A percentile compares a stretch with the other conserved stretches of the same genome.
phyloP scores from a whole-genome alignment of 2,888 invertebrate species.

The Oligia latruncula region DNA sequence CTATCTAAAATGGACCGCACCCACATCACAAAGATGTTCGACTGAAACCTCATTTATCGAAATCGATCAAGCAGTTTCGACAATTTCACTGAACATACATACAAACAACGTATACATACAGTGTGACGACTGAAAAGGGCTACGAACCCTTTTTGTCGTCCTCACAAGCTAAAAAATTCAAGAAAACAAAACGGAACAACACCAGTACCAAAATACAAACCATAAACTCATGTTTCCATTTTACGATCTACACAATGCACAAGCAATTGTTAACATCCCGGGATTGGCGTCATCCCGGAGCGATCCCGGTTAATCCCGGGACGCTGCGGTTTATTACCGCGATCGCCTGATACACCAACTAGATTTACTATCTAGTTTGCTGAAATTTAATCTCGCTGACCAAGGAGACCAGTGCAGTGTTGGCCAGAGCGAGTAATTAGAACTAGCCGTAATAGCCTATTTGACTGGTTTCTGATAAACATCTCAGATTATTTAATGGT shows the following conservation, averaged over 20 bases:
- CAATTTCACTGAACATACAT: conserved; percentile 18
- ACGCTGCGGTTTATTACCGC: conserved; percentile 74
- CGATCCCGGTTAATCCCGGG: conserved; percentile 74
- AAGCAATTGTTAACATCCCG: conserved; percentile 76
- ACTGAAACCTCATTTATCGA: conserved; percentile 49
- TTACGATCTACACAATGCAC: conserved; percentile 75
- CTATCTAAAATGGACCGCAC: conserved; percentile 27
- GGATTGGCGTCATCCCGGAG: conserved; percentile 66
- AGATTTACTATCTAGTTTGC: conserved; percentile 64
- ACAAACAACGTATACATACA: neutral
- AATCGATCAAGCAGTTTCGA: conserved; percentile 49
- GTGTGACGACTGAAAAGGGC: neutral
- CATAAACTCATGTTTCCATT: conserved; percentile 70
- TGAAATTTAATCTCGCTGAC: conserved; percentile 58
- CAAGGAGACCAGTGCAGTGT: conserved; percentile 42
- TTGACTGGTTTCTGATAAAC: too few relatives aligned
- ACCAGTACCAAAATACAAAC: conserved; percentile 52
- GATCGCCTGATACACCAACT: conserved; percentile 67
- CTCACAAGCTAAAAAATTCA: conserved; percentile 31
- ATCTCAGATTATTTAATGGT: too few relatives aligned
- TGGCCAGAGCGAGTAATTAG: conserved; percentile 14
- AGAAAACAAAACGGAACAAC: conserved; percentile 33
- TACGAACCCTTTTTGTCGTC: neutral
- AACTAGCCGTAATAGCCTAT: neutral
- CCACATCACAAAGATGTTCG: conserved; percentile 33